Evolutionary conservation across 1,140 invertebrate species (phyloP), one percentile per base, ranked within the genome.

Genomic region (Branchinecta lynchi): DNA sequence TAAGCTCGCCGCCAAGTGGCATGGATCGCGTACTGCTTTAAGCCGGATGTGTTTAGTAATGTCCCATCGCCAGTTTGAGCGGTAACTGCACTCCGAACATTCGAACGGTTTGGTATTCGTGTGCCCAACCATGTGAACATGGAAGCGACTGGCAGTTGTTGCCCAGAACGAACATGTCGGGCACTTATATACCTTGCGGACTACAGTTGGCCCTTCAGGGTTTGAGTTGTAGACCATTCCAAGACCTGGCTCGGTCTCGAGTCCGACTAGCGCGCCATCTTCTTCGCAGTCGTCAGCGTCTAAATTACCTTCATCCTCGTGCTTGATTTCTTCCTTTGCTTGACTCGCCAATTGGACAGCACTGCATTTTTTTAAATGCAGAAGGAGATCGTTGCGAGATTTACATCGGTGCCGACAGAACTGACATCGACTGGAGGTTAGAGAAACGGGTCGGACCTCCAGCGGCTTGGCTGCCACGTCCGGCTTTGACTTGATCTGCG

Each of bases 1-100:
- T 67, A 93, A 88, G 78, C 87, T 87, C n/a, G 82, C 80, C 44
- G 45, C 17, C 8, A n/a, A 21, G 77, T 94, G 89, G 51, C 85
- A 85, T 69, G 84, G 83, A 81, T 94, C 92, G 70, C 89, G 81
- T 15, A 87, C 86, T 15, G 87, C 87, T 81, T 92, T 93, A 74
- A 93, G 80, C 76, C 90, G 87, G 70, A 96, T 95, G 78, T 96
- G 93, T 80, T 96, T 96, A 65, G 90, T 93, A 71, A 97, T 93
- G 79, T 94, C 92, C 92, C 92, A 95, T 43, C 71, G 45, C 81
- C 81, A 83, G 74, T 82, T 82, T 17, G 80, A 82, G 72, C 91
- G 86, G 76, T 94, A 93, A 32, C 88, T 86, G 80, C 94, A 97
- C 5, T 90, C 81, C 5, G 93, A 96, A 81, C 94, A 97, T 79